Conservation (phyloP, 2,113 vertebrate genomes). For the Myodes glareolus region DNA sequence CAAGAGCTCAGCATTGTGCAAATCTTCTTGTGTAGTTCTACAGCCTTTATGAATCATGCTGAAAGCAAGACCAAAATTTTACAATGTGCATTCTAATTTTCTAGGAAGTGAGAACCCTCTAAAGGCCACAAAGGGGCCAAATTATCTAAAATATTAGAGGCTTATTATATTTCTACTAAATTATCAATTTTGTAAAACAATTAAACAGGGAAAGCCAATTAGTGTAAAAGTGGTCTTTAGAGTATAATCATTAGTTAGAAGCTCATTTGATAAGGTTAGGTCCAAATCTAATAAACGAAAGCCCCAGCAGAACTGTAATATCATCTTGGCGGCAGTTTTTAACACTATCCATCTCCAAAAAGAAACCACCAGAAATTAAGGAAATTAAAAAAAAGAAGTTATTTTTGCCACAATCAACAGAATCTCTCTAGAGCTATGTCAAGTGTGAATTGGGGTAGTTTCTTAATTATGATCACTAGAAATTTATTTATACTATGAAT, state of each 20-base stretch:
- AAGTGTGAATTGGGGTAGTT: constrained; percentile 75
- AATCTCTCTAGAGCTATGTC: constrained; percentile 74
- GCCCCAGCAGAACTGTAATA: constrained; percentile 79
- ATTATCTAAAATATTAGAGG: constrained; percentile 79
- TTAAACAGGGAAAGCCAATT: constrained; percentile 83
- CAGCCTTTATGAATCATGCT: constrained; percentile 73
- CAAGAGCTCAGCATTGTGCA: background rate
- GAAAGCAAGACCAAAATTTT: constrained; percentile 83
- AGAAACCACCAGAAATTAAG: constrained; percentile 78
- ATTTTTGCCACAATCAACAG: constrained; percentile 79
- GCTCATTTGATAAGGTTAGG: constrained; percentile 81
- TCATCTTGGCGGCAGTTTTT: constrained; percentile 64
- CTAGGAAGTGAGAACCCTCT: constrained; percentile 79
- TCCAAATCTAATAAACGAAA: constrained; percentile 79
- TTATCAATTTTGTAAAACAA: constrained; percentile 82
- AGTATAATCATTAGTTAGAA: constrained; percentile 84
- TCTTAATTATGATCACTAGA: constrained; percentile 80
- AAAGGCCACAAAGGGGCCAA: constrained; percentile 83
- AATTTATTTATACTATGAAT: constrained; percentile 75
- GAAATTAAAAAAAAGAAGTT: constrained; percentile 72
- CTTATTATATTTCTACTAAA: constrained; percentile 84
- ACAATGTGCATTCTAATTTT: constrained; percentile 80
- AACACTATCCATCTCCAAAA: constrained; percentile 75
- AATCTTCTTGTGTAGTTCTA: constrained; percentile 24
- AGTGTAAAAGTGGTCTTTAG: constrained; percentile 78